A percentile compares a stretch with the other conserved stretches of the same genome.
phyloP scores from a whole-genome alignment of 2,888 invertebrate genomes.

The Melipona bicolor region DNA sequence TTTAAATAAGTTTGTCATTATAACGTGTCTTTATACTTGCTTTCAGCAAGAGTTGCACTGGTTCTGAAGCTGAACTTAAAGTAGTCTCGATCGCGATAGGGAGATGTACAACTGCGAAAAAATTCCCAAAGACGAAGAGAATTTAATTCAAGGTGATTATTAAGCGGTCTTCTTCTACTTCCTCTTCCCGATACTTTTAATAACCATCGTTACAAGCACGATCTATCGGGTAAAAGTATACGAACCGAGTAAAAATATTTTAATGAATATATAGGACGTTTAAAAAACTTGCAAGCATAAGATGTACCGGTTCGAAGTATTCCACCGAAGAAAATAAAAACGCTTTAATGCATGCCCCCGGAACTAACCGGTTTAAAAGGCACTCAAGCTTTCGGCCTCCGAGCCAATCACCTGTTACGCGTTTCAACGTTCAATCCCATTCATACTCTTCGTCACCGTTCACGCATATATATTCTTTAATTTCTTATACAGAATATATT shows the following conservation, averaged over 20 bases:
- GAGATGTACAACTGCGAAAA: neutral
- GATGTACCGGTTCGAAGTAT: conserved; percentile 22
- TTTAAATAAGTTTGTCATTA: too few relatives aligned
- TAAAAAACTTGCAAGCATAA: conserved; percentile 22
- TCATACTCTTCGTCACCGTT: neutral
- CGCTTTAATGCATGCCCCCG: conserved; percentile 30
- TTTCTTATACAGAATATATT: too few relatives aligned
- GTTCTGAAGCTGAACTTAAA: neutral
- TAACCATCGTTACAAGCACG: neutral
- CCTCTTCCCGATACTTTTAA: conserved; percentile 3
- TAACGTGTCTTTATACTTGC: neutral
- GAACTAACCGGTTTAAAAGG: conserved; percentile 41
- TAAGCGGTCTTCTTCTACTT: neutral
- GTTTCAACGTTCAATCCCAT: neutral
- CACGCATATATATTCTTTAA: neutral
- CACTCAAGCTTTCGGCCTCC: conserved; percentile 30
- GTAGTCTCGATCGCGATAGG: neutral
- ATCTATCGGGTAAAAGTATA: conserved; percentile 3
- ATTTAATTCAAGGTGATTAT: neutral
- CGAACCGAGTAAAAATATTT: conserved; percentile 1
- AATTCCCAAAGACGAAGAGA: neutral
- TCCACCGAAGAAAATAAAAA: conserved; percentile 19
- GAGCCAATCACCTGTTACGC: conserved; percentile 17
- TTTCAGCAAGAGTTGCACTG: neutral
- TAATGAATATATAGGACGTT: conserved; percentile 19